Conservation (phyloP, 2,888 invertebrate genomes). For the Pemphredon lugubris region DNA sequence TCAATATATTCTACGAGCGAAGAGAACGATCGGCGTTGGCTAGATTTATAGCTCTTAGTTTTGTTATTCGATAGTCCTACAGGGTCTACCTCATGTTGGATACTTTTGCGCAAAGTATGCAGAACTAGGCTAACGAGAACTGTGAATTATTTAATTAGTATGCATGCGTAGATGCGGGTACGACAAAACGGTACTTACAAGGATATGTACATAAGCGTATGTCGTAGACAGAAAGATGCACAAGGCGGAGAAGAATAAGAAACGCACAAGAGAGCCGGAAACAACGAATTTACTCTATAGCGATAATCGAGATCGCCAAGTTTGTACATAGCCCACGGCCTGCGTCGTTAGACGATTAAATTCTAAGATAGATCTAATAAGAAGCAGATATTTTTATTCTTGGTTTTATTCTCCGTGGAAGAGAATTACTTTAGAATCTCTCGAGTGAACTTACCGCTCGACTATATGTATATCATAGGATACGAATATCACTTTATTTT, state of each 20-base stretch:
- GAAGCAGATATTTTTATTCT: no score
- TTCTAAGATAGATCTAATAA: neutral
- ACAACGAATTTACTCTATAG: no score
- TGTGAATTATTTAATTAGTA: slow-evolving; percentile 37
- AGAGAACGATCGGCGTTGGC: slow-evolving; percentile 54
- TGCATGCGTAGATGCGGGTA: slow-evolving; percentile 11
- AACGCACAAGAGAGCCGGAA: no score
- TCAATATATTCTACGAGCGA: neutral
- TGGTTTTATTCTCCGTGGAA: no score
- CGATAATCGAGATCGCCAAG: neutral
- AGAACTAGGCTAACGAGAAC: slow-evolving; percentile 29
- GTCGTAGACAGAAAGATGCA: no score
- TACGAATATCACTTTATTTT: no score
- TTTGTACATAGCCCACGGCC: neutral
- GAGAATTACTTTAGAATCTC: no score
- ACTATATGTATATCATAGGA: no score
- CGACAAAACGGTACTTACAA: neutral
- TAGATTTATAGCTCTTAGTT: slow-evolving; percentile 67
- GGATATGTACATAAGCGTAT: slow-evolving; percentile 21
- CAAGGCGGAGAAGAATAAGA: no score
- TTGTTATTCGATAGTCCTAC: slow-evolving; percentile 69
- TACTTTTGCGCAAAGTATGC: slow-evolving; percentile 35
- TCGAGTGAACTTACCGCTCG: no score
- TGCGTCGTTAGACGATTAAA: neutral
- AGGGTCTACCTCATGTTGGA: slow-evolving; percentile 75